These are phyloP conservation scores for Regulus satrapa DNA, from an alignment of 2,113 vertebrate species.

Conservation along the genomic window DNA sequence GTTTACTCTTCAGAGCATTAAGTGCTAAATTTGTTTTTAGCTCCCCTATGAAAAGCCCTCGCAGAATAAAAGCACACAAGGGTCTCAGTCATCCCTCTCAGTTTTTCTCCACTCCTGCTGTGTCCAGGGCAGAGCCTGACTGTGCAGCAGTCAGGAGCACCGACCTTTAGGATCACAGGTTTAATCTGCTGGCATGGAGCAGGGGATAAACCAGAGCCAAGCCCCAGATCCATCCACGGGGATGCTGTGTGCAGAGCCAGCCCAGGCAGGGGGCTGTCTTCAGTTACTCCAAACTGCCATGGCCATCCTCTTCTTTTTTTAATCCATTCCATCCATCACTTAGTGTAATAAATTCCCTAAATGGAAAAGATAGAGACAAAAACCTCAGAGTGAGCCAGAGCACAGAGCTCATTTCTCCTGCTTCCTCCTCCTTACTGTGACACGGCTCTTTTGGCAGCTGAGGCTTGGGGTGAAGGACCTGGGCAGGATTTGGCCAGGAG, in stretches of 20 bases:
- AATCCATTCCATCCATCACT: background rate
- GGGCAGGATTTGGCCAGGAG: background rate
- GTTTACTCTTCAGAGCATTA: conserved; percentile 63
- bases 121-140: background rate
- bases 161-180: background rate
- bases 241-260: background rate
- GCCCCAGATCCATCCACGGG: background rate
- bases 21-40: conserved; percentile 68
- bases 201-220: background rate
- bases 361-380: background rate
- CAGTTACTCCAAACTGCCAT: background rate
- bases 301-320: background rate
- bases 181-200: background rate
- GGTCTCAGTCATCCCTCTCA: background rate
- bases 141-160: background rate
- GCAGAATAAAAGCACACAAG: conserved; percentile 15
- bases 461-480: background rate
- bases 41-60: conserved; percentile 49
- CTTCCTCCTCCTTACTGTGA: background rate
- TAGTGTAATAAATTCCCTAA: background rate
- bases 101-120: background rate
- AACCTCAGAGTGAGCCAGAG: background rate
- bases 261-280: background rate
- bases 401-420: background rate
- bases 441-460: background rate